Percentiles rank a stretch among this genome's conserved stretches.
Conservation (phyloP, 2,888 invertebrate species). For the Pachymerium ferrugineum region DNA sequence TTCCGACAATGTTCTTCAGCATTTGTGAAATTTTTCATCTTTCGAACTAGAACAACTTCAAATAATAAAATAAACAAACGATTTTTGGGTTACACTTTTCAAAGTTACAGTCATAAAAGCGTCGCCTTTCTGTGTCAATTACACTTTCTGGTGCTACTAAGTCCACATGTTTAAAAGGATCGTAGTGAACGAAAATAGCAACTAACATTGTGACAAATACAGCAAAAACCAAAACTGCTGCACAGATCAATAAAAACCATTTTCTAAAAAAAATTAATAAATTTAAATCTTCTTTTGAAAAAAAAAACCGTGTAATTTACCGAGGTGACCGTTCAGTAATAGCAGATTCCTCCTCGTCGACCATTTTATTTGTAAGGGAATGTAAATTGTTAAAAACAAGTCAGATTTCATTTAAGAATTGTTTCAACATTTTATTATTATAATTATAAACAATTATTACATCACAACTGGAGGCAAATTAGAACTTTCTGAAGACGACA, state of each 20-base stretch:
- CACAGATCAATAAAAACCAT: neutral
- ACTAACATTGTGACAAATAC: neutral
- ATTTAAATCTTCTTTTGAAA: too few relatives aligned
- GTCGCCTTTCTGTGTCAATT: neutral
- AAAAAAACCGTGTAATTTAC: neutral
- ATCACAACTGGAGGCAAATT: neutral
- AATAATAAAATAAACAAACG: neutral
- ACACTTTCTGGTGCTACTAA: neutral
- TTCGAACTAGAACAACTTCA: neutral
- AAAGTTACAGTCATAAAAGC: neutral
- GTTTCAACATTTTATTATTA: neutral
- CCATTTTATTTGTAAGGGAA: neutral
- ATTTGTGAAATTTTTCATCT: neutral
- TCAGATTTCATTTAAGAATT: neutral
- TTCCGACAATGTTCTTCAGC: neutral
- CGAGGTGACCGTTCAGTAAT: neutral
- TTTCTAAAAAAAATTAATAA: neutral
- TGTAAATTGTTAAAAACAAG: neutral
- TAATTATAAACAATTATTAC: neutral
- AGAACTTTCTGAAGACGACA: neutral
- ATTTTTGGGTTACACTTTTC: too few relatives aligned
- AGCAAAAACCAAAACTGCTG: neutral
- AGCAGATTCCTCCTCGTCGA: neutral
- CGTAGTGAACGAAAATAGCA: neutral
- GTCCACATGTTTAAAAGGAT: neutral